Conservation (phyloP, 1,140 invertebrate genomes). For the Drosophila kurseongensis region DNA sequence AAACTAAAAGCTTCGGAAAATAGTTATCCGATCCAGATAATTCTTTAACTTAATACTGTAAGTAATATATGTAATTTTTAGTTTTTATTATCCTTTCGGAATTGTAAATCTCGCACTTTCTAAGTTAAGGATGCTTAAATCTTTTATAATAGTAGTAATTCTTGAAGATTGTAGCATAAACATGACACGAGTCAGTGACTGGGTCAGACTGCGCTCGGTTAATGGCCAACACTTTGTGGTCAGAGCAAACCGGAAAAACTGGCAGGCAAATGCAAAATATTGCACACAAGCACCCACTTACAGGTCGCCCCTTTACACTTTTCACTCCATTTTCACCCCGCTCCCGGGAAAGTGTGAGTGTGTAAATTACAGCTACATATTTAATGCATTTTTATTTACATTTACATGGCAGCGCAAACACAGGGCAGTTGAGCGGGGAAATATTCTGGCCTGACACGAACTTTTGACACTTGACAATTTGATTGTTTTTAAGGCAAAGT, state of each 20-base stretch:
- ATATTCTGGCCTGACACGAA: constrained; percentile 44
- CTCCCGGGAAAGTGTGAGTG: constrained; percentile 24
- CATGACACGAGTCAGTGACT: constrained; percentile 9
- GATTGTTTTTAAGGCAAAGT: constrained; percentile 79
- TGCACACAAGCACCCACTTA: constrained; percentile 51
- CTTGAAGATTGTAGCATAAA: constrained; percentile 1
- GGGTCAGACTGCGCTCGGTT: constrained; percentile 44
- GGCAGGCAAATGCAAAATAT: constrained; percentile 54
- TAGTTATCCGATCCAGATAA: no score
- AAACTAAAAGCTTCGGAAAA: no score
- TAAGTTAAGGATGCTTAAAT: neutral
- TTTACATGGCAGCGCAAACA: constrained; percentile 40
- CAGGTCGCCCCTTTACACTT: constrained; percentile 21
- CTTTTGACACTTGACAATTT: constrained; percentile 80
- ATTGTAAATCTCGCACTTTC: neutral
- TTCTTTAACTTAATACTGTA: no score
- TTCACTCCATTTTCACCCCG: constrained; percentile 10
- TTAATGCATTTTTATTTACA: constrained; percentile 76
- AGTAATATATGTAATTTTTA: no score
- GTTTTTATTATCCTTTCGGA: no score
- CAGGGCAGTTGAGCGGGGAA: constrained; percentile 4
- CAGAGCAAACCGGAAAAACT: constrained; percentile 60
- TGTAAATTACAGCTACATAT: constrained; percentile 69
- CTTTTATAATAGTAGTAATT: no score
- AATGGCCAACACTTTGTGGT: constrained; percentile 76